Base-by-base conservation (phyloP, 2,113 vertebrate genomes). In the Monarcha castaneiventris region DNA sequence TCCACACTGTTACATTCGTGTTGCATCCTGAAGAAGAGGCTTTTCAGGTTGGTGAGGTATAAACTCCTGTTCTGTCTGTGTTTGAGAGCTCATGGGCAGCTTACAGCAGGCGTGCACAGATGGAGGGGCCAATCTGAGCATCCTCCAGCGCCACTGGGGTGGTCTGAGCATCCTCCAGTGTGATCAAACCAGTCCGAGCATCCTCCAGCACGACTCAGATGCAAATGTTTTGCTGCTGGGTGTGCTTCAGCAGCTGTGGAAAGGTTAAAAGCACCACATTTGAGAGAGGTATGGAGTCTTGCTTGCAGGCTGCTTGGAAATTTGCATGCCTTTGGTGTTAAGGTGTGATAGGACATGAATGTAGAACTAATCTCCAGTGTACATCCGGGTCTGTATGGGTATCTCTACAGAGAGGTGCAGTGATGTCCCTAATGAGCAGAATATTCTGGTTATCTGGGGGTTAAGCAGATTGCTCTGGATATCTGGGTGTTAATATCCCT, bases 141-240 rank as follows among this genome's bases (percentile, higher is more conserved):
- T 75, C 66, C 55, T 64, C 8, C 11, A 59, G 46, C 6, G 3
- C 22, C 3, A 5, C 52, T 77, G 43, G 16, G 33, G 14, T 15
- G 5, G 25, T 72, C 35, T 7, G 37, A 69, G 37, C 37, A 46
- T 81, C 80, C 22, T 55, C 26, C 15, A 43, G 33, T 3, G 3
- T 1, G 0, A 35, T n/a, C 73, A 33, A 39, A 21, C 15, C 2
- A 2, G 30, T 51, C 35, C 46, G 51, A 25, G 26, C 66, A 61
- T 48, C 49, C 41, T 67, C 35, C n/a, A 66, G 51, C 15, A 12
- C 0, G 0, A 16, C 16, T 54, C 3, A 2, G 37, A 37, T 84
- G 51, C 25, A 72, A 59, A 33, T 16, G 5, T 71, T 87, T 54
- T n/a, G 5, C 20, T 91, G 43, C 33, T 66, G 32, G 32, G 19